Conservation (phyloP, 2,113 vertebrate species). For the Salvelinus alpinus region DNA sequence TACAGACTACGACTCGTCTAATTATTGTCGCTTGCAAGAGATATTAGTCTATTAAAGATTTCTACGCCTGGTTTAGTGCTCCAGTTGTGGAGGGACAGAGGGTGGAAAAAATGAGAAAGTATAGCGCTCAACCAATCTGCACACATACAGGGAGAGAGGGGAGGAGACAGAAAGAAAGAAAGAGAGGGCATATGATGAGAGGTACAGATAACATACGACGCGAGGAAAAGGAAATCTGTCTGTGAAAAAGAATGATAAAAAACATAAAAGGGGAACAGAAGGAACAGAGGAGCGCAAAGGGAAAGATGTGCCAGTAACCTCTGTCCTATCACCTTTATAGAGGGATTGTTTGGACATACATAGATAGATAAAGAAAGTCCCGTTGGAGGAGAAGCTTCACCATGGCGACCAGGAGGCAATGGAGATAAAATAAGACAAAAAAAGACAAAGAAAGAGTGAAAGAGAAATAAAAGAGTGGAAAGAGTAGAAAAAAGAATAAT, state of each 20-base stretch:
- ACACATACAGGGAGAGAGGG: not conserved
- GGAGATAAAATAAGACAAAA: slow-evolving; percentile 53
- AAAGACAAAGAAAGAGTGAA: slow-evolving; percentile 18
- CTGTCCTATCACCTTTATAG: slow-evolving; percentile 40
- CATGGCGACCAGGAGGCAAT: slow-evolving; percentile 26
- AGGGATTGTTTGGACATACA: slow-evolving; percentile 32
- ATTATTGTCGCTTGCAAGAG: slow-evolving; percentile 7
- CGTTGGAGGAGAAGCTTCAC: slow-evolving; percentile 40
- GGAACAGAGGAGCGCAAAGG: slow-evolving; percentile 14
- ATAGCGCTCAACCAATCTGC: not conserved
- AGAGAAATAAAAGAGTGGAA: slow-evolving; percentile 5
- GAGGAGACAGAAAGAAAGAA: no score
- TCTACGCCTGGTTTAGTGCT: slow-evolving; percentile 24
- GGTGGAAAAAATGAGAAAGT: not conserved
- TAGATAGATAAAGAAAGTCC: slow-evolving; percentile 50
- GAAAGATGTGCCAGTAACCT: slow-evolving; percentile 36
- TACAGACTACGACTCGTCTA: not conserved
- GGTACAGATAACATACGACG: slow-evolving; percentile 17
- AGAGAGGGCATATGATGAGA: slow-evolving; percentile 8
- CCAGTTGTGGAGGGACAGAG: not conserved
- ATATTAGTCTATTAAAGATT: slow-evolving; percentile 9
- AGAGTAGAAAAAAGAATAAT: slow-evolving; percentile 22
- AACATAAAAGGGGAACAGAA: slow-evolving; percentile 22
- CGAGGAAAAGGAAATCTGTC: slow-evolving; percentile 21
- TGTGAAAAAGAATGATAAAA: slow-evolving; percentile 24